phyloP scores from a whole-genome alignment of 2,888 invertebrate genomes.

The Ornithoptera priamus region DNA sequence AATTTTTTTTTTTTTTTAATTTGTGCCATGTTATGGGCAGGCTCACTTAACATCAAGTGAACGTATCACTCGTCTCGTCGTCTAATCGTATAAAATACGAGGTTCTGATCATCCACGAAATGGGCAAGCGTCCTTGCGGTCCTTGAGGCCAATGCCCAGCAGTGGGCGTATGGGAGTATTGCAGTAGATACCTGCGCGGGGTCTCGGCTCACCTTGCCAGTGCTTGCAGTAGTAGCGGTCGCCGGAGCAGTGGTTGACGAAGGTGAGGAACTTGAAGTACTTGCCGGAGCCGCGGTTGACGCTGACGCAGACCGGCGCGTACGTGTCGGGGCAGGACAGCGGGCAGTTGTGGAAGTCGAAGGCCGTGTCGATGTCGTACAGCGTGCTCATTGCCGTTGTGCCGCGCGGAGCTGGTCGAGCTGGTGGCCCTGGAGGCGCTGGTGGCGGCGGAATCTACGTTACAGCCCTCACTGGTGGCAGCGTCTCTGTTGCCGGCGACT shows the following conservation, averaged over 20 bases:
- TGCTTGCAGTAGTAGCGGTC: conserved; percentile 58
- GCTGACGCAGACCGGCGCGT: conserved; percentile 52
- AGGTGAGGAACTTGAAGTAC: conserved; percentile 52
- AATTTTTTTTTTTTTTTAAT: too few relatives aligned
- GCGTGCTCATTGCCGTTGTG: conserved; percentile 33
- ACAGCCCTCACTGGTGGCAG: too few relatives aligned
- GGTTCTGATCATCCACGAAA: too few relatives aligned
- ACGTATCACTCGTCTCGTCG: too few relatives aligned
- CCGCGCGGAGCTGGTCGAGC: conserved; percentile 9
- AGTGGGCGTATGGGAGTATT: too few relatives aligned
- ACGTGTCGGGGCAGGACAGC: conserved; percentile 45
- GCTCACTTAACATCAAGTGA: too few relatives aligned
- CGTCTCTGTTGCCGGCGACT: too few relatives aligned
- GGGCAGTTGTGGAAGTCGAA: conserved; percentile 53
- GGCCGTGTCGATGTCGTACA: conserved; percentile 42
- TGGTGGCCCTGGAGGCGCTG: neutral
- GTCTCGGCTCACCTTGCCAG: conserved; percentile 42
- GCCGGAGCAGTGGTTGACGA: conserved; percentile 55
- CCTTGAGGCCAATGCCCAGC: too few relatives aligned
- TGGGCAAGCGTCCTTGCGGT: too few relatives aligned
- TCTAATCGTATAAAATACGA: too few relatives aligned
- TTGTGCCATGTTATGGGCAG: too few relatives aligned
- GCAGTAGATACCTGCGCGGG: too few relatives aligned
- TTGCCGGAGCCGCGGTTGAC: conserved; percentile 48
- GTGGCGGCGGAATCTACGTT: neutral